A percentile compares a stretch with the other conserved stretches of the same genome.
These are phyloP conservation scores for Hydropsyche betteni DNA, from an alignment of 2,888 invertebrate species.

Conservation along the genomic window DNA sequence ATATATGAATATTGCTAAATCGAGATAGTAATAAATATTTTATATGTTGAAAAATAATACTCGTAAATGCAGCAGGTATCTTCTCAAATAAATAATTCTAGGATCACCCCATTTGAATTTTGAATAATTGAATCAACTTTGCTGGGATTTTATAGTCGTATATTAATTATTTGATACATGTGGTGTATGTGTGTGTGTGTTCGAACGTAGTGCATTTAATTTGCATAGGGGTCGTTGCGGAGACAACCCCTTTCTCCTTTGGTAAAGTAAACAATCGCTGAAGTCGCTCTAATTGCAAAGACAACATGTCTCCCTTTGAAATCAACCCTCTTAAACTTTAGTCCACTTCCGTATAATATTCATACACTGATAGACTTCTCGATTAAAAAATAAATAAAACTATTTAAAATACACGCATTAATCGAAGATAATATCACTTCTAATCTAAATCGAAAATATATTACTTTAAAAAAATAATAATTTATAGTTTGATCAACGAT, in stretches of 20 bases:
- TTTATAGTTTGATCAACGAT: not conserved
- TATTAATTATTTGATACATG: too few relatives aligned
- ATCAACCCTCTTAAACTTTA: not conserved
- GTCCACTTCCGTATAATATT: not conserved
- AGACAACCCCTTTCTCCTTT: conserved; percentile 41
- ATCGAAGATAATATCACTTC: not conserved
- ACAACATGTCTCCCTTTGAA: conserved; percentile 37
- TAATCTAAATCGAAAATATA: not conserved
- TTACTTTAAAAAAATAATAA: not conserved
- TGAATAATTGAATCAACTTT: conserved; percentile 19
- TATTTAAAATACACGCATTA: not conserved
- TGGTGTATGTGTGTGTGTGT: not conserved
- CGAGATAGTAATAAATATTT: too few relatives aligned
- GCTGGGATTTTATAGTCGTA: not conserved
- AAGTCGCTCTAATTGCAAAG: conserved; percentile 47
- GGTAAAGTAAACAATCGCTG: conserved; percentile 47
- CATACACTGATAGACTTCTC: not conserved
- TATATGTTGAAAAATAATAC: too few relatives aligned
- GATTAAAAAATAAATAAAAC: not conserved
- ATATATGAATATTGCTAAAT: too few relatives aligned
- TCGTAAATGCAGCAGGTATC: too few relatives aligned
- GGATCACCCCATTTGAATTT: not conserved
- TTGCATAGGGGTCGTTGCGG: conserved; percentile 42
- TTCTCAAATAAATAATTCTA: conserved; percentile 11
- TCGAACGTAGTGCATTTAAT: conserved; percentile 40